Conservation (phyloP, 2,888 invertebrate genomes). For the Polia nebulosa region DNA sequence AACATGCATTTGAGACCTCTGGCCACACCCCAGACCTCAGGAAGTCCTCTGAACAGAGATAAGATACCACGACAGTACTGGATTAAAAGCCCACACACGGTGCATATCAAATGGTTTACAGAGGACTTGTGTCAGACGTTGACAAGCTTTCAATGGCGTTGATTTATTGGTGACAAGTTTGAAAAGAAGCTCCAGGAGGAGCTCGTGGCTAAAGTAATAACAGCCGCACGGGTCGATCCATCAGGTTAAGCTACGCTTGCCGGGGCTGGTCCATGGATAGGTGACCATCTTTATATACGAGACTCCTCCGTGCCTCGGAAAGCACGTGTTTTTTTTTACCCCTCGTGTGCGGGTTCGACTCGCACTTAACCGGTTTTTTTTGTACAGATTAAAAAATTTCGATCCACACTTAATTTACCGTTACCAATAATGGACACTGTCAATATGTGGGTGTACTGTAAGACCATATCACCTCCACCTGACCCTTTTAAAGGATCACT, state of each 20-base stretch:
- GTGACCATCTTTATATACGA: too few relatives aligned
- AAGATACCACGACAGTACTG: conserved; percentile 53
- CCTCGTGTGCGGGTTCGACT: too few relatives aligned
- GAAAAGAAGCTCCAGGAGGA: background rate
- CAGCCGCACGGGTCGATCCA: too few relatives aligned
- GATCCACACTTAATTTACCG: background rate
- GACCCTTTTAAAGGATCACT: conserved; percentile 28
- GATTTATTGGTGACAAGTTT: conserved; percentile 39
- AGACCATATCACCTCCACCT: background rate
- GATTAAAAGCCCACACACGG: conserved; percentile 64
- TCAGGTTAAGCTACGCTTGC: too few relatives aligned
- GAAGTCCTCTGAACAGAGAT: conserved; percentile 54
- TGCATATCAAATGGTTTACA: conserved; percentile 59
- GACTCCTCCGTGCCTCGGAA: too few relatives aligned
- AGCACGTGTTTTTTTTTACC: too few relatives aligned
- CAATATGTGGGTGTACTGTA: conserved; percentile 15
- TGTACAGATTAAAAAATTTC: background rate
- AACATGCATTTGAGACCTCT: conserved; percentile 31
- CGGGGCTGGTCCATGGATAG: too few relatives aligned
- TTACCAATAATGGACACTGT: conserved; percentile 6
- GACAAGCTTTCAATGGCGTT: conserved; percentile 38
- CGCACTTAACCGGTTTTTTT: too few relatives aligned
- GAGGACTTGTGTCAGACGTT: conserved; percentile 30
- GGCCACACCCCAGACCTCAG: conserved; percentile 41
- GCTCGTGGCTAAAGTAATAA: too few relatives aligned